Percentiles rank a stretch among this genome's conserved stretches.
Conservation (phyloP, 2,113 vertebrate species). For the Rostratula benghalensis region DNA sequence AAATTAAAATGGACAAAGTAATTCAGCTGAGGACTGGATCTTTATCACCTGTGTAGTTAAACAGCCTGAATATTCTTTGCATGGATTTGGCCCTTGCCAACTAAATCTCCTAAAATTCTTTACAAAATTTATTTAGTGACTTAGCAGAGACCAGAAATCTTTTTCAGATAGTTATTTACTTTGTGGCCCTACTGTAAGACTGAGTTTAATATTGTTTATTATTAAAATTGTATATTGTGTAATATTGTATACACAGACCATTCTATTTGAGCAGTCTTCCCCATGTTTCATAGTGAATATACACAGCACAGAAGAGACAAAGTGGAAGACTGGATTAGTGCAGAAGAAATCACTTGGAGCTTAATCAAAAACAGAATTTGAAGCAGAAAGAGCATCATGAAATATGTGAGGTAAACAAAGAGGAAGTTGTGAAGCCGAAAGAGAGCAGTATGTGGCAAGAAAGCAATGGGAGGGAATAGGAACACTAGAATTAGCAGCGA, state of each 20-base stretch:
- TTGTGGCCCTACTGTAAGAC: not conserved
- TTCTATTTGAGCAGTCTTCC: not conserved
- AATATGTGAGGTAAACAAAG: not conserved
- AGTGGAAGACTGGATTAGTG: not conserved
- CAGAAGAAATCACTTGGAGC: not conserved
- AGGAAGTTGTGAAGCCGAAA: not conserved
- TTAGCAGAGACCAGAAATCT: not conserved
- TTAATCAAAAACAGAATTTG: not conserved
- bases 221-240: not conserved
- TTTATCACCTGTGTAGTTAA: not conserved
- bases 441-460: not conserved
- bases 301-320: not conserved
- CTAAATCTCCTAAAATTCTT: not conserved
- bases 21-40: not conserved
- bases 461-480: not conserved
- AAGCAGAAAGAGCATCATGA: not conserved
- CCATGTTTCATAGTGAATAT: not conserved
- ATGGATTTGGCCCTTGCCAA: not conserved
- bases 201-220: not conserved
- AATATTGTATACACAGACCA: not conserved
- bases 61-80: not conserved
- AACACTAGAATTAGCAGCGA: not conserved
- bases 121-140: not conserved
- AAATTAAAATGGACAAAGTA: not conserved
- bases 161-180: not conserved